Percentiles rank a stretch among this genome's conserved stretches.
Evolutionary conservation across 2,888 invertebrate genomes (phyloP).

Genomic region (Sminthurinus aureus): DNA sequence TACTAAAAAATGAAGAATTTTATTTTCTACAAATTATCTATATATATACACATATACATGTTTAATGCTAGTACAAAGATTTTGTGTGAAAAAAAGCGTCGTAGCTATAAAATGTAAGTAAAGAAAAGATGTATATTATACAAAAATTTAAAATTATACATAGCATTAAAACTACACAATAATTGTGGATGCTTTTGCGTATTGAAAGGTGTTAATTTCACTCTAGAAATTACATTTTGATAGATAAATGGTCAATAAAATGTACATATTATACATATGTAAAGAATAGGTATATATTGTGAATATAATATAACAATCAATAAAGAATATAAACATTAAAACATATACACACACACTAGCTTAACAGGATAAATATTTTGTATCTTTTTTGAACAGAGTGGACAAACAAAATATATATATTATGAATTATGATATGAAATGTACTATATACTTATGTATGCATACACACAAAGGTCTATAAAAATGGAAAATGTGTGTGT

Average conservation of each 20-base stretch:
- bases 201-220: neutral
- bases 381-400: conserved; percentile 29
- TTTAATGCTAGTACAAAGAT: conserved; percentile 35
- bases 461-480: conserved; percentile 9
- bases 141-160: too few relatives aligned
- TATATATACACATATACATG: neutral
- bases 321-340: neutral
- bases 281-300: neutral
- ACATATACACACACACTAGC: neutral
- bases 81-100: conserved; percentile 20
- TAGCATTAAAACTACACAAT: too few relatives aligned
- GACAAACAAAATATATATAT: conserved; percentile 21
- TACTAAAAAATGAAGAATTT: conserved; percentile 4
- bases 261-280: neutral
- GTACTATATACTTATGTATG: neutral
- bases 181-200: too few relatives aligned
- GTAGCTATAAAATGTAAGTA: neutral
- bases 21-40: neutral
- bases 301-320: neutral
- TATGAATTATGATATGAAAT: conserved; percentile 1
- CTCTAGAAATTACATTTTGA: neutral
- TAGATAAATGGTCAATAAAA: conserved; percentile 13
- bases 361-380: conserved; percentile 27
- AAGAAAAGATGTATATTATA: neutral
- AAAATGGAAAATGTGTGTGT: conserved; percentile 7